phyloP scores from a whole-genome alignment of 2,888 invertebrate species.

The Drosophila multiciliata region DNA sequence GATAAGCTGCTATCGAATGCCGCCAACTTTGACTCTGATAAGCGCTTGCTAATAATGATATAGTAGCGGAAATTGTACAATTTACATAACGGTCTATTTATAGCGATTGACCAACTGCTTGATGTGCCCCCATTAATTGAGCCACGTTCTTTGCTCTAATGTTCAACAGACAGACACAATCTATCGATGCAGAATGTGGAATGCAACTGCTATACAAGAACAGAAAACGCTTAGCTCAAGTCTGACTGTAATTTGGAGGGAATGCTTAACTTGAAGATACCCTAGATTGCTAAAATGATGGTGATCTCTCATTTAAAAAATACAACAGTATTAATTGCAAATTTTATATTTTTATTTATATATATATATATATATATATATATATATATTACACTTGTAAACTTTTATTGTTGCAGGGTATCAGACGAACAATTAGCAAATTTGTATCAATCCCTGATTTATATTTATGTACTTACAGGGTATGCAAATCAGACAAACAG shows the following conservation, averaged over 20 bases:
- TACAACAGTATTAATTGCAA: background rate
- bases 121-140: conserved; percentile 29
- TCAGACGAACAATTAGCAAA: conserved; percentile 15
- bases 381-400: background rate
- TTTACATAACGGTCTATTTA: conserved; percentile 58
- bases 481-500: conserved; percentile 28
- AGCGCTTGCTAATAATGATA: conserved; percentile 57
- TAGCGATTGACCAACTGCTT: conserved; percentile 17
- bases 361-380: background rate
- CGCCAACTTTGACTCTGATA: conserved; percentile 44
- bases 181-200: conserved; percentile 14
- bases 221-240: background rate
- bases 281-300: background rate
- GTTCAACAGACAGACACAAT: conserved; percentile 28
- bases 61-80: conserved; percentile 61
- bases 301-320: background rate
- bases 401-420: conserved; percentile 15
- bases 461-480: conserved; percentile 16
- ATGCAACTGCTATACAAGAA: conserved; percentile 18
- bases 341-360: background rate
- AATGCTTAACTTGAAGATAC: background rate
- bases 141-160: conserved; percentile 38
- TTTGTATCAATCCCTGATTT: background rate
- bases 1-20: conserved; percentile 59
- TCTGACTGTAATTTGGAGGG: background rate